Conservation (phyloP, 2,888 invertebrate genomes). For the Sphecodes monilicornis region DNA sequence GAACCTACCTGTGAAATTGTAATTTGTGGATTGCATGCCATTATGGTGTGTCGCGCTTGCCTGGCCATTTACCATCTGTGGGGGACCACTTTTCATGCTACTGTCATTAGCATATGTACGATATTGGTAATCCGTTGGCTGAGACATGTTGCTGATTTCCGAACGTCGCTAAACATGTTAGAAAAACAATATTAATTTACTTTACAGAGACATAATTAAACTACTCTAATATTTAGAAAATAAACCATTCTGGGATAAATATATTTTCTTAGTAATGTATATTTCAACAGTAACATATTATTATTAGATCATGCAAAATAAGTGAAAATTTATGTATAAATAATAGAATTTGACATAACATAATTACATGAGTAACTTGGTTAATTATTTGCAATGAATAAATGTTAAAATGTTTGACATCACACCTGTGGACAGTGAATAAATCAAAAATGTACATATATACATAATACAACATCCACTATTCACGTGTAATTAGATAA, state of each 20-base stretch:
- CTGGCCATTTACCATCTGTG: constrained; percentile 77
- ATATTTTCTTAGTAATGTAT: not conserved
- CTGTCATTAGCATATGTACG: constrained; percentile 72
- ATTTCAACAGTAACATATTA: not conserved
- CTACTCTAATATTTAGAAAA: not conserved
- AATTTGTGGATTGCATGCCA: constrained; percentile 76
- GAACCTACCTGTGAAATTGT: constrained; percentile 75
- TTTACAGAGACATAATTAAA: not conserved
- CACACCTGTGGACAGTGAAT: too few species aligned
- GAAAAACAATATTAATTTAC: not conserved
- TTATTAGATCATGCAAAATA: not conserved
- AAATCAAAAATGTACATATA: not conserved
- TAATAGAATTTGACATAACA: not conserved
- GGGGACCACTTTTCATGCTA: constrained; percentile 71
- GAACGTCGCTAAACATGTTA: constrained; percentile 65
- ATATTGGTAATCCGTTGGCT: constrained; percentile 77
- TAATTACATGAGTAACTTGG: not conserved
- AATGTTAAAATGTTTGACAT: not conserved
- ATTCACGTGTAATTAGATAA: not conserved
- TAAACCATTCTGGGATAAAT: not conserved
- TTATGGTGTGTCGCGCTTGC: constrained; percentile 76
- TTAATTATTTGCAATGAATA: not conserved
- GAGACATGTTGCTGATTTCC: constrained; percentile 76
- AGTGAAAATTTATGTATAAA: not conserved
- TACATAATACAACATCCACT: not conserved